Conservation (phyloP, 2,797 vertebrate genomes). For the Bradypodion ventrale region DNA sequence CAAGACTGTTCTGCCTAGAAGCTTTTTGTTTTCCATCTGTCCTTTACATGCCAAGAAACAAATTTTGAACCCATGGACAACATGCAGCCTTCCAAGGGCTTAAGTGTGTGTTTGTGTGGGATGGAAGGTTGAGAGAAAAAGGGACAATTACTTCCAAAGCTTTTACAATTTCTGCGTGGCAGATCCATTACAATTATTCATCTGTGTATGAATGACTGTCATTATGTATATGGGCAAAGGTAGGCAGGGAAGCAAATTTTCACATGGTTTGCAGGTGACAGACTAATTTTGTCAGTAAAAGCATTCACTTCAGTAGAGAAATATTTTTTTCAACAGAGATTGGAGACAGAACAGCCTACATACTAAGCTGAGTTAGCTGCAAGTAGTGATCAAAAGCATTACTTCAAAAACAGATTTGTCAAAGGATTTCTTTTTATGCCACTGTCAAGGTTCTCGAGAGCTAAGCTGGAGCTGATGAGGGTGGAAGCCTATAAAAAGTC, state of each 20-base stretch:
- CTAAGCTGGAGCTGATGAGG: conserved; percentile 31
- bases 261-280: conserved; percentile 15
- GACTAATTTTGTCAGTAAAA: conserved; percentile 16
- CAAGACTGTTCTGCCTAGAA: too few species aligned
- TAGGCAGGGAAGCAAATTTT: conserved; percentile 1
- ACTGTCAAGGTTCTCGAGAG: conserved; percentile 35
- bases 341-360: conserved; percentile 22
- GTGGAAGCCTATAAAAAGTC: conserved; percentile 34
- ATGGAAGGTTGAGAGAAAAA: not conserved
- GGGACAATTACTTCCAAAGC: not conserved
- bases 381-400: conserved; percentile 55
- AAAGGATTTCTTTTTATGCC: conserved; percentile 47
- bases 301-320: conserved; percentile 34
- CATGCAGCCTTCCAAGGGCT: not conserved
- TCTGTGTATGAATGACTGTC: conserved; percentile 9
- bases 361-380: conserved; percentile 38
- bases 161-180: conserved; percentile 18
- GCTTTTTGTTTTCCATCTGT: not conserved
- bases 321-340: conserved; percentile 45
- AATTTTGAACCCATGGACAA: not conserved
- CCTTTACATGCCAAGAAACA: not conserved
- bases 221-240: conserved; percentile 14
- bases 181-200: not conserved
- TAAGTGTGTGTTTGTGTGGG: not conserved
- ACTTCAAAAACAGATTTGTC: conserved; percentile 51